Percentiles rank a stretch among this genome's conserved stretches.
Conservation (phyloP, 2,888 invertebrate genomes). For the Tortrix viridana region DNA sequence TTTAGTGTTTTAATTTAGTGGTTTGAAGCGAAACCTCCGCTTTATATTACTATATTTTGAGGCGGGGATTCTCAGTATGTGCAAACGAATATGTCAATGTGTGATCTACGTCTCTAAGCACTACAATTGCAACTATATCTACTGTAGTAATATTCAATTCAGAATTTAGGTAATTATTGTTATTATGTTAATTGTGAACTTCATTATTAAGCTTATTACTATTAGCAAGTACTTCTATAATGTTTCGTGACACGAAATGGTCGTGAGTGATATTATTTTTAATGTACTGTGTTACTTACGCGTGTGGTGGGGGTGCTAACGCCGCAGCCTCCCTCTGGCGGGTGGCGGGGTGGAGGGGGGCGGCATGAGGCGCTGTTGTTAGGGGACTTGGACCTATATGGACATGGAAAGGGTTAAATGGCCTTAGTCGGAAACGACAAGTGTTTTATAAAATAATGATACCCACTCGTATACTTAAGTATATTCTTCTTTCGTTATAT, state of each 20-base stretch:
- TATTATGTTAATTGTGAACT: neutral
- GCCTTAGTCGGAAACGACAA: too few relatives aligned
- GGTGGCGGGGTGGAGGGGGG: conserved; percentile 75
- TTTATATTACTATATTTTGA: too few relatives aligned
- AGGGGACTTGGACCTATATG: conserved; percentile 65
- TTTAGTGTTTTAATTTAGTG: too few relatives aligned
- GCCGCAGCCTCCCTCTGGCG: conserved; percentile 73
- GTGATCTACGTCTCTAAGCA: neutral
- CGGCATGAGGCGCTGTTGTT: conserved; percentile 72
- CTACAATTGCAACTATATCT: conserved; percentile 4
- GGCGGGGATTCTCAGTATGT: neutral
- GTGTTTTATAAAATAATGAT: too few relatives aligned
- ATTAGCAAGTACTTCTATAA: conserved; percentile 50
- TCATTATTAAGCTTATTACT: conserved; percentile 3
- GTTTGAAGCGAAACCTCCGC: too few relatives aligned
- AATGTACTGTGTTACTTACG: conserved; percentile 61
- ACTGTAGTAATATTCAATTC: neutral
- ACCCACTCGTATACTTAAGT: too few relatives aligned
- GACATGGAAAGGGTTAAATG: conserved; percentile 28
- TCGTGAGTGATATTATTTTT: conserved; percentile 51
- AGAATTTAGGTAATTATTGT: neutral
- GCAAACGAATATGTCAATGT: conserved; percentile 7
- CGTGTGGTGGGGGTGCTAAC: conserved; percentile 76
- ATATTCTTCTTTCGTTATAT: too few relatives aligned
- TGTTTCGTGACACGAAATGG: conserved; percentile 76